A percentile compares a stretch with the other conserved stretches of the same genome.
phyloP scores from a whole-genome alignment of 2,888 invertebrate genomes.

The Leptopilina syphax region DNA sequence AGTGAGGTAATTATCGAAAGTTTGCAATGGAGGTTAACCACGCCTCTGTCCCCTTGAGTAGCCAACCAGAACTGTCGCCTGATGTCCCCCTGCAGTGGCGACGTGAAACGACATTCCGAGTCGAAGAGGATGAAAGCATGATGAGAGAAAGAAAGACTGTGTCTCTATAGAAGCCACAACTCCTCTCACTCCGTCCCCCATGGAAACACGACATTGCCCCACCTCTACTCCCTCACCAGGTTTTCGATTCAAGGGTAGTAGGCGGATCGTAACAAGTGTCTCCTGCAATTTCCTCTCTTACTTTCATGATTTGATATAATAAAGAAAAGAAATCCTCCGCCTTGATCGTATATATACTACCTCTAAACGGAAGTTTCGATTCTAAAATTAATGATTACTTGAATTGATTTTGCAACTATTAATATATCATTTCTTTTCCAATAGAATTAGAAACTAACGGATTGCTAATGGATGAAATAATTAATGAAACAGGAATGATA shows the following conservation, averaged over 20 bases:
- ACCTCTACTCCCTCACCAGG: conserved; percentile 47
- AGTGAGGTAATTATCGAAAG: conserved; percentile 58
- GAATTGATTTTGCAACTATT: too few relatives aligned
- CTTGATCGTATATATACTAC: too few relatives aligned
- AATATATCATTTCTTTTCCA: too few relatives aligned
- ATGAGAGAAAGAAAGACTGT: conserved; percentile 54
- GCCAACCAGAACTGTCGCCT: conserved; percentile 73
- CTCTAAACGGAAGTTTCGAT: too few relatives aligned
- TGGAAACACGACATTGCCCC: conserved; percentile 59
- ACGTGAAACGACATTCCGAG: conserved; percentile 70
- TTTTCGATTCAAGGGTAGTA: conserved; percentile 56
- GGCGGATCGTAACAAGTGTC: conserved; percentile 59
- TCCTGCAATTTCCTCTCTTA: conserved; percentile 14
- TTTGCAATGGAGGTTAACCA: conserved; percentile 74
- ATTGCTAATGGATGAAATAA: not conserved
- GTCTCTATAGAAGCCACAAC: conserved; percentile 47
- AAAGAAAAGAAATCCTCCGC: too few relatives aligned
- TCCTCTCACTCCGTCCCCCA: conserved; percentile 53
- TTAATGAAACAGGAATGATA: conserved; percentile 16
- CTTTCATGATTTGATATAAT: not conserved
- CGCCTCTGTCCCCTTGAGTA: conserved; percentile 73
- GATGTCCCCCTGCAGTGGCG: conserved; percentile 58
- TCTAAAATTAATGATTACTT: too few relatives aligned
- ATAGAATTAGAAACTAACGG: too few relatives aligned
- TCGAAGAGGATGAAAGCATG: conserved; percentile 59